Base-by-base conservation (phyloP, 1,140 invertebrate genomes). In the Ceratitis capitata region DNA sequence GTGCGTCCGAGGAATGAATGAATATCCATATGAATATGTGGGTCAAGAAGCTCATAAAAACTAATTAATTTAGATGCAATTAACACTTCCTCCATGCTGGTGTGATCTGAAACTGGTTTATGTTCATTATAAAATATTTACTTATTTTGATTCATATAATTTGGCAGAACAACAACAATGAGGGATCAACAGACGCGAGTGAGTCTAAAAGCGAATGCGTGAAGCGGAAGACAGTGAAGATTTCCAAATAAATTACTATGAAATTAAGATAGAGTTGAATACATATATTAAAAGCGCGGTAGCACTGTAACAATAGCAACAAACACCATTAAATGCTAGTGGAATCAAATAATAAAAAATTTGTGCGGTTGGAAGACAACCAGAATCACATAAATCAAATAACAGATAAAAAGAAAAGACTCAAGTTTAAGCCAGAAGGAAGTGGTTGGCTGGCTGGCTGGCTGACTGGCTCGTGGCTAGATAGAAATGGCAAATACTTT, bases 51-150 rank as follows among this genome's bases (percentile, higher is more conserved):
- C 35, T n/a, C 39, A 45, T 45, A 78, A 45, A 45, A 78, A 78
- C n/a, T 45, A 45, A 78, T 78, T 78, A 90, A 90, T 88, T 90
- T 88, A 87, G 87, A 90, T 85, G 89, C 88, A 88, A 88, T 90
- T 90, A 90, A 87, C 89, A 90, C 89, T 90, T 90, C 89, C 89
- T 78, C 42, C 10, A 12, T 10, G 19, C 7, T 42, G n/a, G 51
- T 56, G n/a, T 56, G 51, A 6, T n/a, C n/a, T n/a, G n/a, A n/a
- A n/a, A n/a, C n/a, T n/a, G 23, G 9, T 32, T 64, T 14, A 32
- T 64, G 23, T 26, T 64, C 29, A 64, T 64, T 56, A 56, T 56
- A 64, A 64, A 35, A 29, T 64, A 64, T 64, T 64, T 64, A 64
- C 32, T 64, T 64, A 64, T 64, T 64, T 64, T 64, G 58, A 64